A percentile compares a stretch with the other conserved stretches of the same genome.
Conservation (phyloP, 2,113 vertebrate genomes). For the Trinectes maculatus region DNA sequence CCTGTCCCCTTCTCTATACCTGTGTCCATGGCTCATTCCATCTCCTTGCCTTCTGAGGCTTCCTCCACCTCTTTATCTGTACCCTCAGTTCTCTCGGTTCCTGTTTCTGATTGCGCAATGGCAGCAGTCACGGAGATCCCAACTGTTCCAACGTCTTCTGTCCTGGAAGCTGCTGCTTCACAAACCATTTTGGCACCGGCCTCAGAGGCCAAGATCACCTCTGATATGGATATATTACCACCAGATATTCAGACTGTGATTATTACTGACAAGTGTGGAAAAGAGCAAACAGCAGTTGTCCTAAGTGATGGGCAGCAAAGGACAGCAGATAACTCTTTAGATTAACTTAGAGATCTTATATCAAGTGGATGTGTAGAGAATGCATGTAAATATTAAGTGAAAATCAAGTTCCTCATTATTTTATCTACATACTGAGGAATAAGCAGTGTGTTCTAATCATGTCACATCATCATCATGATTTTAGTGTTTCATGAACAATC, state of each 20-base stretch:
- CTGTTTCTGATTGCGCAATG: conserved; percentile 36
- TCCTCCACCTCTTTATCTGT: conserved; percentile 50
- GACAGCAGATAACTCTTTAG: neutral
- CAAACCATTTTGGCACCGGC: conserved; percentile 64
- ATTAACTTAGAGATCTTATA: neutral
- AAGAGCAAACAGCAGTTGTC: neutral
- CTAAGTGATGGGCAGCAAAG: conserved; percentile 12
- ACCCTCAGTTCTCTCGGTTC: conserved; percentile 35
- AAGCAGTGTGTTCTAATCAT: neutral
- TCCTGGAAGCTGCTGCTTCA: conserved; percentile 67
- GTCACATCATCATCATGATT: too few relatives aligned
- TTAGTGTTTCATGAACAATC: neutral
- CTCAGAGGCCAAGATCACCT: conserved; percentile 15
- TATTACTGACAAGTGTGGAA: conserved; percentile 12
- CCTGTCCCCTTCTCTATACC: conserved; percentile 71
- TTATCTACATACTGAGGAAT: neutral
- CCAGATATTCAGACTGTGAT: conserved; percentile 54
- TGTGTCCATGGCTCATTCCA: conserved; percentile 63
- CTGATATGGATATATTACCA: neutral
- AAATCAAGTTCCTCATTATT: too few relatives aligned
- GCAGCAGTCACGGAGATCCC: conserved; percentile 29
- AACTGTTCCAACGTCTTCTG: conserved; percentile 35
- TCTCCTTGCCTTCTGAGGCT: conserved; percentile 45
- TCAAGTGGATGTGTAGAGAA: conserved; percentile 12
- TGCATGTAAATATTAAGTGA: neutral